Conservation (phyloP, 2,113 vertebrate genomes). For the Rhynchomys soricoides region DNA sequence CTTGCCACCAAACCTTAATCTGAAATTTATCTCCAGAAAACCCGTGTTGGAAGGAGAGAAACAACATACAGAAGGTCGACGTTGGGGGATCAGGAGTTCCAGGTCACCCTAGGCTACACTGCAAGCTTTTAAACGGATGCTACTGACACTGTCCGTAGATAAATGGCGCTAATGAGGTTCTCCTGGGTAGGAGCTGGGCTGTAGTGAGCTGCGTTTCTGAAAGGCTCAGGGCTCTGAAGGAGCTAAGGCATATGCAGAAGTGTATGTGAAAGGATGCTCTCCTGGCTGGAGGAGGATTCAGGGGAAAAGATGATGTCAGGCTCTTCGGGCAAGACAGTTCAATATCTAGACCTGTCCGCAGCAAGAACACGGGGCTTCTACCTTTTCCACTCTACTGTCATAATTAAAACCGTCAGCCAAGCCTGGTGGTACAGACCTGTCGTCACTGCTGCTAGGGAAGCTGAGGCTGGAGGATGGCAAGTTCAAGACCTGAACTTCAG, state of each 20-base stretch:
- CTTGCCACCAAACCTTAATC: neutral
- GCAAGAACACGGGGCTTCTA: neutral
- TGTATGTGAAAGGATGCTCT: neutral
- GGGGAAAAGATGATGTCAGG: neutral
- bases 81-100: neutral
- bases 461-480: neutral
- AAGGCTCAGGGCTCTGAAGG: neutral
- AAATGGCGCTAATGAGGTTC: neutral
- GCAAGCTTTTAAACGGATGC: neutral
- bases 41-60: neutral
- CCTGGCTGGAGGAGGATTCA: neutral
- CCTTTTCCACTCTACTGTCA: neutral
- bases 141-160: neutral
- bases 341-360: neutral
- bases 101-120: neutral
- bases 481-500: neutral
- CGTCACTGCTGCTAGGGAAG: neutral
- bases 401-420: neutral
- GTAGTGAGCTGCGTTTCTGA: neutral
- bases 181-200: neutral
- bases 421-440: neutral
- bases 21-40: neutral
- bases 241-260: neutral
- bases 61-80: neutral
- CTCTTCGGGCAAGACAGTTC: neutral